phyloP scores from a whole-genome alignment of 2,113 vertebrate species.

The Zosterops borbonicus region DNA sequence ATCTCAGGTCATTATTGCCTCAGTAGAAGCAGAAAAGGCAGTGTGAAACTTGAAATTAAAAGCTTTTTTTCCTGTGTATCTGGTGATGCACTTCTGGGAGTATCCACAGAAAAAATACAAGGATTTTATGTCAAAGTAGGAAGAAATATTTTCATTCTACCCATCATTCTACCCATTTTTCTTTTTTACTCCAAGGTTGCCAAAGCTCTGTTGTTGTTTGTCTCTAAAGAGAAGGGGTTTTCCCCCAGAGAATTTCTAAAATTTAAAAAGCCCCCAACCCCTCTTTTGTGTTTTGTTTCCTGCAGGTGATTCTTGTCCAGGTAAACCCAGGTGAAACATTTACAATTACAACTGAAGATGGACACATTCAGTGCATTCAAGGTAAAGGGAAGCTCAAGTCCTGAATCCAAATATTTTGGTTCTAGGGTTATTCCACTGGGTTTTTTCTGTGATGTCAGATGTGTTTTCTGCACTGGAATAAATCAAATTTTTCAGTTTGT shows the following conservation, averaged over 20 bases:
- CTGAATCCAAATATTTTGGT: not conserved
- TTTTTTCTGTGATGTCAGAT: not conserved
- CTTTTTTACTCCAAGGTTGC: not conserved
- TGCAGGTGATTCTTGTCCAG: slow-evolving; percentile 83
- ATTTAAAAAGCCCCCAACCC: not conserved
- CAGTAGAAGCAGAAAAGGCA: not conserved
- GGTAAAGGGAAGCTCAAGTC: slow-evolving; percentile 61
- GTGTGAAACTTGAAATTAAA: not conserved
- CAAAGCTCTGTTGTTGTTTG: not conserved
- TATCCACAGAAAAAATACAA: not conserved
- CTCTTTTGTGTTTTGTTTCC: not conserved
- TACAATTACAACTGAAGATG: slow-evolving; percentile 83
- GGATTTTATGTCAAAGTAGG: not conserved
- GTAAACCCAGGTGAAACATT: slow-evolving; percentile 85
- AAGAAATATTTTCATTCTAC: not conserved
- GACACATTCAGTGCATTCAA: slow-evolving; percentile 81
- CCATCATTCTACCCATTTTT: not conserved
- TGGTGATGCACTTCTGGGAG: not conserved
- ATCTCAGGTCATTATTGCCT: not conserved
- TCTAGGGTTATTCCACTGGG: not conserved
- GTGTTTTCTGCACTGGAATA: not conserved
- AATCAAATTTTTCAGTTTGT: not conserved
- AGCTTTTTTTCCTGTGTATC: not conserved
- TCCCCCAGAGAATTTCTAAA: not conserved
- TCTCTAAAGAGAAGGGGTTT: not conserved